Base-by-base conservation (phyloP, 2,888 invertebrate species). In the Leuctra nigra region DNA sequence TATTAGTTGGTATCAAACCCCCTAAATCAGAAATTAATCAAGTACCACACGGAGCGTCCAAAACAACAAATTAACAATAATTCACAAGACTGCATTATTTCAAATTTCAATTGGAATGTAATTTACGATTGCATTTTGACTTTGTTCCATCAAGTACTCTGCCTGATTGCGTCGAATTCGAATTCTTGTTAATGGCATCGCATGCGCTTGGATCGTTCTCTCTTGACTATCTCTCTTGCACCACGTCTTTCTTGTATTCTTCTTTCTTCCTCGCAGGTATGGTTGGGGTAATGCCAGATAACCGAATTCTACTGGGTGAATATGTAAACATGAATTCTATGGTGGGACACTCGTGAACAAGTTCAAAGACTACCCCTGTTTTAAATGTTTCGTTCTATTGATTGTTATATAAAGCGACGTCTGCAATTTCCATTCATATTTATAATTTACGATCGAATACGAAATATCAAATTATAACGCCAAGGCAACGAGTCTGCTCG, bases 261-360 rank as follows among this genome's bases (percentile, higher is more conserved):
- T 54, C 24, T 56, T 56, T 54, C 50, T 52, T 57, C 75, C 73
- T 73, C 72, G 72, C 76, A 78, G 78, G 78, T 78, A 73, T 81
- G 73, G 78, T 81, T 77, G 79, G 80, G 75, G 77, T 81, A 67
- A 72, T 81, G 73, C 76, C 80, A 74, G 81, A 82, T 74, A 79
- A 77, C 74, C 77, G 79, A 69, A 77, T 80, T 75, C 77, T 81
- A 70, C 78, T 80, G 71, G 77, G 78, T 70, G 81, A 81, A 76
- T 81, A 77, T 72, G 73, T 80, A 73, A 75, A 70, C 71, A 70
- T 73, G 69, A 61, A 60, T 58, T n/a, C 44, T 44, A 57, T 61
- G 59, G 73, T 79, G 71, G 76, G 77, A 63, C 77, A 76, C 69
- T 72, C 78, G 68, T 75, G 61, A 63, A 57, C 50, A 24, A 16